A percentile compares a stretch with the other conserved stretches of the same genome.
phyloP scores from a whole-genome alignment of 1,140 invertebrate species.

The Brachionus rubens region DNA sequence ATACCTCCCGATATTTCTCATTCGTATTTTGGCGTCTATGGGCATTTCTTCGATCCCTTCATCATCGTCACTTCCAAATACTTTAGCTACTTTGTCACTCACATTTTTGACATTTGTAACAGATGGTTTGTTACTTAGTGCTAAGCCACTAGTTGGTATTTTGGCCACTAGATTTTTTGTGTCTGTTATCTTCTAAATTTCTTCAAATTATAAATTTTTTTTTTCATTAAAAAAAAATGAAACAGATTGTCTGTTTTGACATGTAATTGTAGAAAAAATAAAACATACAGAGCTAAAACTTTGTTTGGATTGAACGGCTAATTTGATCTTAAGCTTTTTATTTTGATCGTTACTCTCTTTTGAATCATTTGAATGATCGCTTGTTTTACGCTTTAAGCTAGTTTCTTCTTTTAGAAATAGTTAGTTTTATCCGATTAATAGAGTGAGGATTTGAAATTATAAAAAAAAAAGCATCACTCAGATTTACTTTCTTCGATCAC shows the following conservation, averaged over 20 bases:
- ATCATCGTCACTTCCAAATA: background rate
- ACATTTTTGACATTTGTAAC: background rate
- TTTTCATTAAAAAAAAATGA: background rate
- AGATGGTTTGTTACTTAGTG: background rate
- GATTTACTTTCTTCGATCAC: no score
- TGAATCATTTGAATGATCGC: background rate
- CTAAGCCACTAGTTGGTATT: background rate
- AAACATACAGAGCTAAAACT: background rate
- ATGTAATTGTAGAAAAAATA: background rate
- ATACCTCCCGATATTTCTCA: slow-evolving; percentile 17
- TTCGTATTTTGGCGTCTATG: background rate
- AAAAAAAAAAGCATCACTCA: no score
- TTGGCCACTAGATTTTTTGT: background rate
- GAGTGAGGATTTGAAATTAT: no score
- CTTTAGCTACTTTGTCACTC: background rate
- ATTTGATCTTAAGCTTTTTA: slow-evolving; percentile 22
- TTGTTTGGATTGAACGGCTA: background rate
- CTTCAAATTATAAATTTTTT: background rate
- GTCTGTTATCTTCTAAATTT: slow-evolving; percentile 20
- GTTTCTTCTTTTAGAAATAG: background rate
- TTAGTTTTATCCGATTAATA: no score
- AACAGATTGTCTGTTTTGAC: background rate
- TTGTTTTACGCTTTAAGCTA: background rate
- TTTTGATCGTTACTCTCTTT: background rate
- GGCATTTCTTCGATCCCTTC: slow-evolving; percentile 34